Percentiles rank a stretch among this genome's conserved stretches.
phyloP scores from a whole-genome alignment of 2,888 invertebrate species.

The Dermolepida albohirtum region DNA sequence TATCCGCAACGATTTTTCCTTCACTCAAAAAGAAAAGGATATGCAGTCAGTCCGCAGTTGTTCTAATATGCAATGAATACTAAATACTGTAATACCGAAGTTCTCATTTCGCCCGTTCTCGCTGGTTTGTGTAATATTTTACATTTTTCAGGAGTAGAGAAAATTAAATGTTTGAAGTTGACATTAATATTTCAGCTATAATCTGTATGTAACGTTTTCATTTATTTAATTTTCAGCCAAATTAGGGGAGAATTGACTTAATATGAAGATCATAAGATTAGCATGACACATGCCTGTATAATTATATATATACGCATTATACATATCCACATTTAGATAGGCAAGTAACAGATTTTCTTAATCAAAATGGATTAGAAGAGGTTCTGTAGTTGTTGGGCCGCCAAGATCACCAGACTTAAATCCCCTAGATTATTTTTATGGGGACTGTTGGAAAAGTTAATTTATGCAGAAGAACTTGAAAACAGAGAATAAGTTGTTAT shows the following conservation, averaged over 20 bases:
- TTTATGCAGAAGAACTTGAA: too few relatives aligned
- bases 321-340: too few relatives aligned
- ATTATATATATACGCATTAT: too few relatives aligned
- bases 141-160: slow-evolving; percentile 49
- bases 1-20: not conserved
- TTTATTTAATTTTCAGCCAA: slow-evolving; percentile 44
- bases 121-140: slow-evolving; percentile 3
- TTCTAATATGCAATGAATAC: slow-evolving; percentile 13
- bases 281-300: not conserved
- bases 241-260: slow-evolving; percentile 16
- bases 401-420: too few relatives aligned
- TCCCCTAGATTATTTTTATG: too few relatives aligned
- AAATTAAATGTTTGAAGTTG: slow-evolving; percentile 54
- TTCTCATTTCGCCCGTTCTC: not conserved
- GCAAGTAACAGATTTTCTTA: too few relatives aligned
- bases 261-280: slow-evolving; percentile 15
- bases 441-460: too few relatives aligned
- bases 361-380: too few relatives aligned
- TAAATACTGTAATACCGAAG: slow-evolving; percentile 8
- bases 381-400: too few relatives aligned
- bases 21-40: not conserved
- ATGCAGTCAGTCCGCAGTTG: slow-evolving; percentile 2
- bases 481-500: too few relatives aligned
- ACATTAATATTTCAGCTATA: slow-evolving; percentile 55
- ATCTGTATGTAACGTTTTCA: slow-evolving; percentile 47